Percentiles rank a stretch among this genome's conserved stretches.
Evolutionary conservation across 2,888 invertebrate species (phyloP).

Genomic region (Oligia fasciuncula): DNA sequence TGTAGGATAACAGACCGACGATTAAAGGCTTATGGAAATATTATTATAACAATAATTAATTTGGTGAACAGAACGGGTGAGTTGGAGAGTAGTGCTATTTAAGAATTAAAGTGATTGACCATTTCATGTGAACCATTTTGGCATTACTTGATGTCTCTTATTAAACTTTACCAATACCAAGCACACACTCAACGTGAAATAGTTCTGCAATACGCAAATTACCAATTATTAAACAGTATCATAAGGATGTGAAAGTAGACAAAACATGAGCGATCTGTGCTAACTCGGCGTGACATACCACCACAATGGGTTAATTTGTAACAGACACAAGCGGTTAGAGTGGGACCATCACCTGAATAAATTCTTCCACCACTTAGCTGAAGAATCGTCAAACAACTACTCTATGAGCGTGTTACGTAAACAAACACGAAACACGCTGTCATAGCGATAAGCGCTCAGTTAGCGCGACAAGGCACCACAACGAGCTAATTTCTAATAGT

Average conservation of each 20-base stretch:
- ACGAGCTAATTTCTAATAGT: slow-evolving; percentile 25
- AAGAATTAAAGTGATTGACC: too few relatives aligned
- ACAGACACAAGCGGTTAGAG: slow-evolving; percentile 14
- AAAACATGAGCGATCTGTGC: slow-evolving; percentile 8
- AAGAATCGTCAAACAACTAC: slow-evolving; percentile 15
- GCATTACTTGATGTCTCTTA: not conserved
- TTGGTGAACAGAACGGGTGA: not conserved
- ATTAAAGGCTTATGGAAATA: not conserved
- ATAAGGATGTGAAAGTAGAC: not conserved
- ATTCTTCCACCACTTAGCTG: not conserved
- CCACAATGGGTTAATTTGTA: slow-evolving; percentile 53
- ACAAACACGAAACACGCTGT: not conserved
- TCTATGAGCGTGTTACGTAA: not conserved
- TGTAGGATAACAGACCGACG: not conserved
- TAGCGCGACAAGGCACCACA: slow-evolving; percentile 20
- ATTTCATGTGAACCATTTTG: not conserved
- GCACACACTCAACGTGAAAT: not conserved
- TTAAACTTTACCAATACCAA: not conserved
- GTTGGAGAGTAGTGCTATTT: not conserved
- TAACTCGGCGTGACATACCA: slow-evolving; percentile 4
- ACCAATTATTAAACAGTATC: not conserved
- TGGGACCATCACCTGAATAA: not conserved
- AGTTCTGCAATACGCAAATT: not conserved
- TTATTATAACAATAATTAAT: not conserved
- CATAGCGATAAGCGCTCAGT: not conserved